These are phyloP conservation scores for Falco punctatus DNA, from an alignment of 2,113 vertebrate species.

Conservation along the genomic window DNA sequence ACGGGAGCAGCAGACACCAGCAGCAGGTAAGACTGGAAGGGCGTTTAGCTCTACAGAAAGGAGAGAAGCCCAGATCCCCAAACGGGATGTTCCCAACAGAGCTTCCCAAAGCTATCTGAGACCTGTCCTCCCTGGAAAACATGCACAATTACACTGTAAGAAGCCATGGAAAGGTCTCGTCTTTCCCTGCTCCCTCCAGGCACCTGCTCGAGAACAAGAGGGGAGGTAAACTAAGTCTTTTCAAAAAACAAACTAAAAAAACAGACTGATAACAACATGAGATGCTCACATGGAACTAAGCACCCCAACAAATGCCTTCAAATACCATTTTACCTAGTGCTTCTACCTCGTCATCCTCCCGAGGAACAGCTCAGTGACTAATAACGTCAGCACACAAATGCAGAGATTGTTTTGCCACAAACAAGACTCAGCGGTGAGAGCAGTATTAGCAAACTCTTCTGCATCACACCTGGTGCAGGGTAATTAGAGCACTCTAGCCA, in stretches of 20 bases:
- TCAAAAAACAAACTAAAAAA: neutral
- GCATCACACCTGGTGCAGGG: neutral
- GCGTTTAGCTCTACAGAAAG: neutral
- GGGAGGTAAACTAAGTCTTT: neutral
- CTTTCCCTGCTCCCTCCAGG: neutral
- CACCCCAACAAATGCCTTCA: neutral
- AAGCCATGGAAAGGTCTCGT: neutral
- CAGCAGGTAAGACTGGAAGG: neutral
- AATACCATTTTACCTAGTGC: neutral
- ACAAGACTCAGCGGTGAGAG: neutral
- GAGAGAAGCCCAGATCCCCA: neutral
- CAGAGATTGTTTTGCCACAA: neutral
- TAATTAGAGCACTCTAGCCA: neutral
- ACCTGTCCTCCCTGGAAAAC: neutral
- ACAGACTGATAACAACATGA: neutral
- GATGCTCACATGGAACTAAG: neutral
- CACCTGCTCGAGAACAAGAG: neutral
- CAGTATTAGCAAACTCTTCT: neutral
- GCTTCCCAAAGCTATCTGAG: neutral
- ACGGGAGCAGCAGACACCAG: neutral
- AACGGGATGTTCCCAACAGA: neutral
- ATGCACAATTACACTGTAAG: too few relatives aligned
- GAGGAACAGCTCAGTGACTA: neutral
- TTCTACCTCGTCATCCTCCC: neutral
- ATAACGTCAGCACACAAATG: neutral